Percentiles rank a stretch among this genome's conserved stretches.
These are phyloP conservation scores for Tapirus indicus DNA, from an alignment of 2,797 vertebrate species.

Conservation along the genomic window DNA sequence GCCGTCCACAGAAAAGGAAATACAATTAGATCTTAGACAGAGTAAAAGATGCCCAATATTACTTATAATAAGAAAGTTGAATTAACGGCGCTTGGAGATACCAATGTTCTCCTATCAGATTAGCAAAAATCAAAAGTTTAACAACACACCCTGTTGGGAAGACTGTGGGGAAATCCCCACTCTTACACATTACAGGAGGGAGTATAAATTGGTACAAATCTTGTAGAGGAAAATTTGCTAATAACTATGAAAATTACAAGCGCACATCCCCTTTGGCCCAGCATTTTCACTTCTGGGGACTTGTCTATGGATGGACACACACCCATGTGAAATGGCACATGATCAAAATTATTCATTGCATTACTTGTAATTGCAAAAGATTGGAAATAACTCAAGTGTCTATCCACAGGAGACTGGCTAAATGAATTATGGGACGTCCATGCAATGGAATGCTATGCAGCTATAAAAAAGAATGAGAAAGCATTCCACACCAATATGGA, in stretches of 20 bases:
- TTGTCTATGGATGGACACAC: not conserved
- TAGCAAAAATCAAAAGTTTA: constrained; percentile 11
- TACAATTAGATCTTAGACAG: not conserved
- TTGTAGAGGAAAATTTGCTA: not conserved
- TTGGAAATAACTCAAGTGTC: not conserved
- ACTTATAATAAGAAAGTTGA: not conserved
- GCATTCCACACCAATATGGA: not conserved
- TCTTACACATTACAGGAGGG: not conserved
- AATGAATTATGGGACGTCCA: not conserved
- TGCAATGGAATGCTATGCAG: not conserved
- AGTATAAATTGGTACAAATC: not conserved
- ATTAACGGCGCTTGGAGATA: not conserved
- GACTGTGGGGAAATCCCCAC: not conserved
- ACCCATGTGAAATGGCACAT: not conserved
- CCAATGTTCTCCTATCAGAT: not conserved
- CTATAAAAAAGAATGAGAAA: not conserved
- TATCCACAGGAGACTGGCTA: not conserved
- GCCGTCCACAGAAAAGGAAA: not conserved
- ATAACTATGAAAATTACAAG: not conserved
- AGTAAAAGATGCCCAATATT: not conserved
- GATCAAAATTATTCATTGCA: not conserved
- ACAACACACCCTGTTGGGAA: not conserved
- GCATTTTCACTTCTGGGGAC: not conserved
- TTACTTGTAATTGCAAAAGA: not conserved
- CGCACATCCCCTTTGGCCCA: not conserved